Evolutionary conservation across 1,140 invertebrate genomes (phyloP).

Genomic region (Nephotettix cincticeps): DNA sequence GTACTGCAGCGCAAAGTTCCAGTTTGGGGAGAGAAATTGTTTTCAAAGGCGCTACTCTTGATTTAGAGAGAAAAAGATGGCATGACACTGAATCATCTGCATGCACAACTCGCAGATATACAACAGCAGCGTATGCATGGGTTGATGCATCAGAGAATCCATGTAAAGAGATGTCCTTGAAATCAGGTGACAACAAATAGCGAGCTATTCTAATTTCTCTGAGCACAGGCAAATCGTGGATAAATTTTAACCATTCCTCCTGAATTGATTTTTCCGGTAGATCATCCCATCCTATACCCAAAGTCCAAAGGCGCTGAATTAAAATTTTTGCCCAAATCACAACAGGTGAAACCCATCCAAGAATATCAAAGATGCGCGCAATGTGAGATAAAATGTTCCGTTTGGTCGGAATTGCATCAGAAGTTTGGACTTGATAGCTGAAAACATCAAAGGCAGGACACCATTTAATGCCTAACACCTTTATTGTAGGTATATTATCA

Average conservation of each 20-base stretch:
- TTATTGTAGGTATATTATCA: neutral
- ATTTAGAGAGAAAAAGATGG: neutral
- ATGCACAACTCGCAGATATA: slow-evolving; percentile 11
- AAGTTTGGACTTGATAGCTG: slow-evolving; percentile 1
- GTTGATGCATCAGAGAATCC: slow-evolving; percentile 23
- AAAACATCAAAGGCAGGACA: slow-evolving; percentile 15
- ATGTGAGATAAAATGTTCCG: slow-evolving; percentile 31
- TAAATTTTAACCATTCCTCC: slow-evolving; percentile 13
- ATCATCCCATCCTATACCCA: slow-evolving; percentile 29
- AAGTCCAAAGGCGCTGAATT: slow-evolving; percentile 35
- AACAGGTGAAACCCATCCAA: slow-evolving; percentile 30
- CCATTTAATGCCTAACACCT: slow-evolving; percentile 29
- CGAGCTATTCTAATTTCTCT: slow-evolving; percentile 25
- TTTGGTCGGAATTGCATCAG: slow-evolving; percentile 19
- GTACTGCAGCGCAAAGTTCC: neutral
- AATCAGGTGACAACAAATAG: neutral
- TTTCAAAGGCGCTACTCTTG: neutral
- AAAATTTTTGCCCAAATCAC: slow-evolving; percentile 28
- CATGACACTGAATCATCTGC: neutral
- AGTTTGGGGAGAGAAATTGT: neutral
- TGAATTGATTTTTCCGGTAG: neutral
- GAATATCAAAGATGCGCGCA: slow-evolving; percentile 34
- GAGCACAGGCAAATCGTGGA: neutral
- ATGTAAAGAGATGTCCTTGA: neutral
- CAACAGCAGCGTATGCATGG: neutral